Evolutionary conservation across 64 coral and sea anemone genomes (phyloP).

Genomic region (Dendronephthya gigantea): DNA sequence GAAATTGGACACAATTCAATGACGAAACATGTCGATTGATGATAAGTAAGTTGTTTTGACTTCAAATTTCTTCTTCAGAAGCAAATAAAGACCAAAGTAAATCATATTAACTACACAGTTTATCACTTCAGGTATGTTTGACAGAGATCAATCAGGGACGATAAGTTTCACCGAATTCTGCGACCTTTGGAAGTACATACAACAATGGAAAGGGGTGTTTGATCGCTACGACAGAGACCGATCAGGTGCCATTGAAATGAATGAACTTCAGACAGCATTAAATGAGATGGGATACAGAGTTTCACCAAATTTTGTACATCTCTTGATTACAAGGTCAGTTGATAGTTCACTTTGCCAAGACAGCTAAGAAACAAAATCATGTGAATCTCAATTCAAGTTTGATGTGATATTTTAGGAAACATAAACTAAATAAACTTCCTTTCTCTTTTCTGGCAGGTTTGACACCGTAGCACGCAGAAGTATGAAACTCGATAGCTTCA

Average conservation of each 20-base stretch:
- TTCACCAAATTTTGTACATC: conserved; percentile 47
- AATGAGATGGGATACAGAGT: conserved; percentile 89
- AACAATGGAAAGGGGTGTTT: conserved; percentile 98
- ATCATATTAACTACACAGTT: not conserved
- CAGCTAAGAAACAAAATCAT: no score
- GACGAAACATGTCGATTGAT: conserved; percentile 84
- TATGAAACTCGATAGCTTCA: conserved; percentile 54
- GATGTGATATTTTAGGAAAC: no score
- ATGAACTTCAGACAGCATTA: conserved; percentile 74
- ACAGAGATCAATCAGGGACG: conserved; percentile 85
- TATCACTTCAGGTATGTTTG: conserved; percentile 92
- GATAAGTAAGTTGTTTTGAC: conserved; percentile 51
- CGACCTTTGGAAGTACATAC: conserved; percentile 76
- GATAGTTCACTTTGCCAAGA: not conserved
- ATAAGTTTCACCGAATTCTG: conserved; percentile 95
- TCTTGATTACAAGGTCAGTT: conserved; percentile 66
- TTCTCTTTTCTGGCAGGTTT: conserved; percentile 31
- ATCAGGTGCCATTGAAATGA: conserved; percentile 69
- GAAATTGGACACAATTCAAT: conserved; percentile 95
- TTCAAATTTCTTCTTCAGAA: not conserved
- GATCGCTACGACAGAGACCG: conserved; percentile 88
- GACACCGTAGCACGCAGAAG: conserved; percentile 45
- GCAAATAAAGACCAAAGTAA: not conserved
- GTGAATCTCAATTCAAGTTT: no score
- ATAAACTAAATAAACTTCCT: not conserved